Percentiles rank a stretch among this genome's conserved stretches.
Conservation (phyloP, 1,140 invertebrate species). For the Zaprionus inermis region DNA sequence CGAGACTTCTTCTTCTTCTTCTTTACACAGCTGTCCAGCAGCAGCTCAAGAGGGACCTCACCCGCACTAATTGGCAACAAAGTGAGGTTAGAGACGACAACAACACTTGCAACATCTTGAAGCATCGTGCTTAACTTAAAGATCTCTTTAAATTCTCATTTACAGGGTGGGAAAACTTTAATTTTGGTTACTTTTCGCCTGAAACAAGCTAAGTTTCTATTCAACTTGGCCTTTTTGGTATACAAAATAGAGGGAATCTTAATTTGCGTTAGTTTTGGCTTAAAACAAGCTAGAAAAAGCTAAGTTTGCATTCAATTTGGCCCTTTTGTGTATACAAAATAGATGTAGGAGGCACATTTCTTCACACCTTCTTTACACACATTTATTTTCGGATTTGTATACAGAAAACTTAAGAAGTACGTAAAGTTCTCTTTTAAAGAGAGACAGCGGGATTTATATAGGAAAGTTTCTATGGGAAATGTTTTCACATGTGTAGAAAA, state of each 20-base stretch:
- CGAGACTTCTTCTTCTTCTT: not conserved
- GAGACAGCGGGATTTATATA: no score
- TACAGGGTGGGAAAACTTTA: not conserved
- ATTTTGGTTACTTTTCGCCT: not conserved
- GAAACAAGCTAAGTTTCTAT: no score
- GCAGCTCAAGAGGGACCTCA: not conserved
- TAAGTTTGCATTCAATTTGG: no score
- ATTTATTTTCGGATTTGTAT: slow-evolving; percentile 5
- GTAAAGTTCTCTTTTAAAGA: no score
- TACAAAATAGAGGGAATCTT: no score
- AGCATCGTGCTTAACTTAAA: not conserved
- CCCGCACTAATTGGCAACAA: slow-evolving; percentile 10
- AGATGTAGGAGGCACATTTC: not conserved
- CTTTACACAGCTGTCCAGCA: not conserved
- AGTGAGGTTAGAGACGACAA: not conserved
- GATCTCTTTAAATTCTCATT: not conserved
- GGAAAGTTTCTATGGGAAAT: not conserved
- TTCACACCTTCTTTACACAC: not conserved
- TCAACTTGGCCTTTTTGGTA: no score
- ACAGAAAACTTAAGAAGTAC: not conserved
- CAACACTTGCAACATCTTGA: slow-evolving; percentile 9
- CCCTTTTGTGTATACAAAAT: no score
- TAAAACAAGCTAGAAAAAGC: no score
- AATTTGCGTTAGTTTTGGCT: no score
- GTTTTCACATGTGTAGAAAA: no score